These are phyloP conservation scores for Eira barbara DNA, from an alignment of 2,113 vertebrate genomes.

Conservation along the genomic window DNA sequence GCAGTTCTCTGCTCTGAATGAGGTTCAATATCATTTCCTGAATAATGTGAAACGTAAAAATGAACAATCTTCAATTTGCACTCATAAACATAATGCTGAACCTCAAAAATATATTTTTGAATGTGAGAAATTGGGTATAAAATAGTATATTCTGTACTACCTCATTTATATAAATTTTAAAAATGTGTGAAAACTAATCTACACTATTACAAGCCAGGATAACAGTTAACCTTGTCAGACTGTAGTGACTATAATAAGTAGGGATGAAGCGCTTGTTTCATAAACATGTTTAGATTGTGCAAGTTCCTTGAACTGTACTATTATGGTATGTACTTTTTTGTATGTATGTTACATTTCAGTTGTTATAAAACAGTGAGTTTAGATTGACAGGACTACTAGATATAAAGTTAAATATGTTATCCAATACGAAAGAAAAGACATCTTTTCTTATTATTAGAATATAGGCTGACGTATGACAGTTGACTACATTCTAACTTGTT, in stretches of 20 bases:
- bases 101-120: background rate
- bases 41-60: background rate
- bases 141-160: background rate
- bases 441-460: background rate
- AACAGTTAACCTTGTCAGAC: background rate
- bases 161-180: background rate
- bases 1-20: background rate
- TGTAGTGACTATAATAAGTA: background rate
- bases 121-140: background rate
- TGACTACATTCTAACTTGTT: background rate
- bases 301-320: background rate
- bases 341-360: background rate
- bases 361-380: background rate
- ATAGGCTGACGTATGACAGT: background rate
- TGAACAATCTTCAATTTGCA: background rate
- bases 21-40: background rate
- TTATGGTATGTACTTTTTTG: background rate
- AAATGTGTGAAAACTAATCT: background rate
- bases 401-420: background rate
- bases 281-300: background rate
- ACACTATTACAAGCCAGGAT: background rate
- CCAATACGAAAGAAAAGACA: background rate
- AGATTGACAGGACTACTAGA: background rate
- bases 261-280: background rate
- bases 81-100: background rate